Base-by-base conservation (phyloP, 1,140 invertebrate species). In the Zaprionus camerounensis region DNA sequence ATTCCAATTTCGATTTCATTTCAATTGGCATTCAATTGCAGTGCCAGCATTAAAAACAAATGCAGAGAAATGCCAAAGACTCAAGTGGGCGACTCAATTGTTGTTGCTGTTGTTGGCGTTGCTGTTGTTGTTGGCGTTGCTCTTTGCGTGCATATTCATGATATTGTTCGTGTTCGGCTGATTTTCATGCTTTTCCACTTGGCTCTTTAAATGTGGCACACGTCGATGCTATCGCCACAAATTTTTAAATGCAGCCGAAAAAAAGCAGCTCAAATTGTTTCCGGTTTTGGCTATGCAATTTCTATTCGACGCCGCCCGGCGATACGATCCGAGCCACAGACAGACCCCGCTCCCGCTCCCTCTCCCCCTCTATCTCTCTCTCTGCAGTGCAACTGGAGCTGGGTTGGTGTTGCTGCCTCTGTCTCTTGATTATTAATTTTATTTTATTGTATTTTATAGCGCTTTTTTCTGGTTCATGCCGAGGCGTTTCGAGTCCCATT, bases 1-100 rank as follows among this genome's bases (percentile, higher is more conserved):
- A 31, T 31, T 31, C 28, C 28, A 31, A 31, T 31, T 82, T 76
- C 75, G 67, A 76, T 82, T 82, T 71, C 67, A 79, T 76, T 83
- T 72, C 81, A 71, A 83, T 85, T 85, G 83, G 73, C 67, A 86
- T 86, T 85, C 82, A 85, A 86, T 85, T 86, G 82, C 82, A 85
- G 73, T 58, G 76, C 66, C 80, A 82, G 64, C 62, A 68, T 46
- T 28, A 49, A 55, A 22, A 70, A 46, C 15, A 61, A 51, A 53
- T 65, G 68, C 85, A 86, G 41, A 79, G 80, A 86, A 86, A 82
- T 76, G 77, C 79, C 63, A 67, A 46, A 46, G 41, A 38, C 57
- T 64, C 71, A 75, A 81, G 69, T 76, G 73, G 73, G 61, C 73
- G 68, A 76, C 20, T 9, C 36, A 46, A 46, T 46, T 46, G 41